These are phyloP conservation scores for Sebastes iracundus DNA, from an alignment of 2,797 vertebrate genomes.

Conservation along the genomic window DNA sequence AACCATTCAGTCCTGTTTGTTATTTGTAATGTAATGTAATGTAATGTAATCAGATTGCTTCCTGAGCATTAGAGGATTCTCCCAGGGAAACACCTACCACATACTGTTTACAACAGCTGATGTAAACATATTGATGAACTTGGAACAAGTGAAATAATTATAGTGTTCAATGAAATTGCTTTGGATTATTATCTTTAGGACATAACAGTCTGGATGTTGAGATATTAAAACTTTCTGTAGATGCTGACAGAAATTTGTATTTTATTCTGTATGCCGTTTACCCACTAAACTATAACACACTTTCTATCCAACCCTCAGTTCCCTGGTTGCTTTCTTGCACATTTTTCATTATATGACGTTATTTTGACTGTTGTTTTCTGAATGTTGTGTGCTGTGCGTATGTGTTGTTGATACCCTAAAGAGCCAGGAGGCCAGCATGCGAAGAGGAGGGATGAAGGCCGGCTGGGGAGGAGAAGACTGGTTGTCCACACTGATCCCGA, in stretches of 20 bases:
- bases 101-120: background rate
- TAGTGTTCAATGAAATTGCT: background rate
- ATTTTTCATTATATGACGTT: background rate
- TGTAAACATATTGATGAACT: background rate
- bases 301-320: background rate
- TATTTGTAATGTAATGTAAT: background rate
- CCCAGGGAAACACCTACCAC: background rate
- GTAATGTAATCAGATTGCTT: background rate
- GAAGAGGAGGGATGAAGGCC: conserved; percentile 92
- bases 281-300: background rate
- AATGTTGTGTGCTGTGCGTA: background rate
- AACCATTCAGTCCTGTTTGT: background rate
- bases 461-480: conserved; percentile 93
- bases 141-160: background rate
- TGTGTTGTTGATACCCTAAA: conserved; percentile 87
- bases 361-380: background rate
- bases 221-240: background rate
- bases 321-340: background rate
- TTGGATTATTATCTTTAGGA: too few species aligned
- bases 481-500: conserved; percentile 94
- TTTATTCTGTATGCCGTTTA: background rate
- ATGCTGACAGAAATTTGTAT: background rate
- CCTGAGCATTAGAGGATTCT: too few species aligned
- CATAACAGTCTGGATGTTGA: background rate
- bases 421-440: conserved; percentile 97